Base-by-base conservation (phyloP, 2,797 vertebrate genomes). In the Ptychobarbus kaznakovi region DNA sequence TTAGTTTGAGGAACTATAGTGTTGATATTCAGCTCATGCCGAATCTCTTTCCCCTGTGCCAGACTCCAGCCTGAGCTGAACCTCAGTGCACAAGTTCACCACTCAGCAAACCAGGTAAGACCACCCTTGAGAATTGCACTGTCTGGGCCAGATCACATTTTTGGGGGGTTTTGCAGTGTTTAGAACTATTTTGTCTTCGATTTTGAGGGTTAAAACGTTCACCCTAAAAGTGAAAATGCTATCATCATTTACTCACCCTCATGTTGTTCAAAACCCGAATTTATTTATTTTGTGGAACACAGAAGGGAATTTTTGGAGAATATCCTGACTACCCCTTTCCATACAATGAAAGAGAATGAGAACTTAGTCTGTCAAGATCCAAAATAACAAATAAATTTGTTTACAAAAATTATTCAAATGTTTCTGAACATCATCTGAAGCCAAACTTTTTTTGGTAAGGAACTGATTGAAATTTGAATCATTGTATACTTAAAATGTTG, bases 11-110 rank as follows among this genome's bases (percentile, higher is more conserved):
- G 74, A 69, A 84, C 61, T 0, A 70, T 73, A 87, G 76, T 88
- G 85, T 70, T 79, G 76, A 51, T 79, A 88, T 82, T 9, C 10
- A 49, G 80, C 84, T 89, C 86, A 90, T 51, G 89, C 90, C 85
- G 89, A 73, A 69, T 80, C 63, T 49, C 78, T 88, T 88, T 93
- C 88, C 88, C 89, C 89, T 42, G 84, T 91, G 89, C 92, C 75
- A 13, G 80, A 88, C 92, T 91, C 87, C 78, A 86, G 86, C 89
- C 91, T 0, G 91, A 93, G 92, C 91, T 92, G 90, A 90, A 88
- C 84, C 75, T 42, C 86, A 84, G 68, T 86, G 32, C 75, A 90
- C 89, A 90, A 93, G 89, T 88, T 87, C 61, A 76, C 70, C 75
- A 89, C 85, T 90, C 22, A 56, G 61, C 16, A 56, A 53, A 46